Conservation (phyloP, 2,888 invertebrate species). For the Eledona agricola region DNA sequence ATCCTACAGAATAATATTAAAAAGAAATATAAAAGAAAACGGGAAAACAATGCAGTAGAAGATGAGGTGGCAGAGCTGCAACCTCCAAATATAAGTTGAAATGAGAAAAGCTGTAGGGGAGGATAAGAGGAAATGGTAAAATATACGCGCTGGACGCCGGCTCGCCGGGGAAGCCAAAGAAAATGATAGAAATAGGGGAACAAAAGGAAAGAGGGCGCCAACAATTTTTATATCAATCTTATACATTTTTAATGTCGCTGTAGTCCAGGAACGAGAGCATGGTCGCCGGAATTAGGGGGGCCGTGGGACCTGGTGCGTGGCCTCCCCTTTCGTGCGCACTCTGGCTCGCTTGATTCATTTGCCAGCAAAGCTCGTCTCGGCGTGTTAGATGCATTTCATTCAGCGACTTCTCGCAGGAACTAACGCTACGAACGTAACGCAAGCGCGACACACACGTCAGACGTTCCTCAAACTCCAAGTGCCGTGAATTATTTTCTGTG, state of each 20-base stretch:
- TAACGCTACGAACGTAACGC: slow-evolving; percentile 26
- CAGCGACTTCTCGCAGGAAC: slow-evolving; percentile 35
- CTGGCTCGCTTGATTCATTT: slow-evolving; percentile 32
- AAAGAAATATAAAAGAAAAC: too few species aligned
- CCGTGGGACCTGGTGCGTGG: slow-evolving; percentile 1
- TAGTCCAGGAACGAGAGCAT: not conserved
- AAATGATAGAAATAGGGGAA: too few species aligned
- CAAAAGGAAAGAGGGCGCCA: not conserved
- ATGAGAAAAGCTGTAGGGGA: too few species aligned
- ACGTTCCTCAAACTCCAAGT: slow-evolving; percentile 14
- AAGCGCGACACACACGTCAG: slow-evolving; percentile 24
- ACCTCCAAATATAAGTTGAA: too few species aligned
- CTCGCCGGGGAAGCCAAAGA: too few species aligned
- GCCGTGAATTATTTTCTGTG: slow-evolving; percentile 26
- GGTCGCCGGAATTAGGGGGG: not conserved
- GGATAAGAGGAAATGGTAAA: too few species aligned
- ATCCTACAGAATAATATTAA: too few species aligned
- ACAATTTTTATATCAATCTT: not conserved
- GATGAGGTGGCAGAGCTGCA: too few species aligned
- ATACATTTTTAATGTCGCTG: not conserved
- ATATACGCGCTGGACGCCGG: too few species aligned
- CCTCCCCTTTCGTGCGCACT: slow-evolving; percentile 33
- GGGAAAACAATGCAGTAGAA: too few species aligned
- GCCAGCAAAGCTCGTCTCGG: slow-evolving; percentile 36
- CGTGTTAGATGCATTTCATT: slow-evolving; percentile 37